A percentile compares a stretch with the other conserved stretches of the same genome.
These are phyloP conservation scores for Drosophila kikkawai DNA, from an alignment of 1,140 invertebrate species.

Conservation along the genomic window DNA sequence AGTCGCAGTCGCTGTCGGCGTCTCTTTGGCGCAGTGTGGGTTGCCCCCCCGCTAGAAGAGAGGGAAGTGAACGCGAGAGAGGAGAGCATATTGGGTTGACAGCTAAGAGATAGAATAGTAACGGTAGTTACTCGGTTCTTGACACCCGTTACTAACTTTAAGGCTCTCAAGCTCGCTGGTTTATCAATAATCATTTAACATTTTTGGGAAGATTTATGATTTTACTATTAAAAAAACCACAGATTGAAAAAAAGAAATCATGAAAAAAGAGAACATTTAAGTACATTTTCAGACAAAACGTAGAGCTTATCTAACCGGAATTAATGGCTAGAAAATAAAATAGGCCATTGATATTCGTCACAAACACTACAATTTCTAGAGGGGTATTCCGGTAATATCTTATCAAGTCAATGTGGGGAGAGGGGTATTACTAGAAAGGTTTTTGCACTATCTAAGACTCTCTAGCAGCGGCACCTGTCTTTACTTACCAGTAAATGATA, in stretches of 20 bases:
- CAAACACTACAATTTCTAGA: not conserved
- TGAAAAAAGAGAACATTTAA: not conserved
- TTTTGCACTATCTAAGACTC: conserved; percentile 37
- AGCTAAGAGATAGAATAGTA: not conserved
- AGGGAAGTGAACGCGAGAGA: conserved; percentile 5
- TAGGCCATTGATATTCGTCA: not conserved
- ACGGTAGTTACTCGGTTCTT: not conserved
- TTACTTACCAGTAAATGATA: conserved; percentile 17
- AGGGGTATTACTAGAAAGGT: conserved; percentile 25
- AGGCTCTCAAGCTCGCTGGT: not conserved
- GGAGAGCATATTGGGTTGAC: not conserved
- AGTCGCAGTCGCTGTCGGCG: conserved; percentile 34
- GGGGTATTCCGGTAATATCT: conserved; percentile 18
- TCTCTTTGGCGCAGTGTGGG: conserved; percentile 59
- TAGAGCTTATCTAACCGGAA: not conserved
- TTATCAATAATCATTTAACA: not conserved
- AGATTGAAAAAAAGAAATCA: not conserved
- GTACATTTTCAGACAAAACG: not conserved
- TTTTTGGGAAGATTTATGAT: not conserved
- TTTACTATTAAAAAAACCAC: not conserved
- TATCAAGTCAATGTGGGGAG: conserved; percentile 26
- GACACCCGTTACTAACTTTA: not conserved
- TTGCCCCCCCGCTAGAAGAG: conserved; percentile 25
- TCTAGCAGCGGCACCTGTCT: not conserved
- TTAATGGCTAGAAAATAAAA: not conserved